Percentiles rank a stretch among this genome's conserved stretches.
These are phyloP conservation scores for Cryptophagus acutangulus DNA, from an alignment of 2,888 invertebrate genomes.

Conservation along the genomic window DNA sequence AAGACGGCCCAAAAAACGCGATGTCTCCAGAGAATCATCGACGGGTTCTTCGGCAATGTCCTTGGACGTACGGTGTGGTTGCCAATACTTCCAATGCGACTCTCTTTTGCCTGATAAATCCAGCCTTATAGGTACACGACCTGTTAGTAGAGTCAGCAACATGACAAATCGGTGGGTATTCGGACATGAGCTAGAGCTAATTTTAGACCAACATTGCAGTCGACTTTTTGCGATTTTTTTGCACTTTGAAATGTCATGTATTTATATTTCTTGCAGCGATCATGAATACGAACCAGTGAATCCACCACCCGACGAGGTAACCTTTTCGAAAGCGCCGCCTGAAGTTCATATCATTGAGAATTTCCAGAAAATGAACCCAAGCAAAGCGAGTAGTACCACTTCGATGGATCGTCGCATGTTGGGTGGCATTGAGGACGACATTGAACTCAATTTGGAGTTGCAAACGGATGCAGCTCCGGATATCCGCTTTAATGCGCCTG, in stretches of 20 bases:
- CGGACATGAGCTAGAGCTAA: slow-evolving; percentile 1
- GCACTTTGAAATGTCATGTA: neutral
- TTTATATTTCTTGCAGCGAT: slow-evolving; percentile 61
- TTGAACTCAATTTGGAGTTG: neutral
- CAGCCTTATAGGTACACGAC: slow-evolving; percentile 57
- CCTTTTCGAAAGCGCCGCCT: slow-evolving; percentile 18
- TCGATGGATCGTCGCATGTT: slow-evolving; percentile 18
- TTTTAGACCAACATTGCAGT: slow-evolving; percentile 7
- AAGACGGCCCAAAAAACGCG: slow-evolving; percentile 55
- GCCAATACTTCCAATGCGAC: slow-evolving; percentile 80
- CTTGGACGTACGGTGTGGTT: slow-evolving; percentile 78
- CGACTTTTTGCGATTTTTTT: too few species aligned
- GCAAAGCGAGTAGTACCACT: slow-evolving; percentile 13
- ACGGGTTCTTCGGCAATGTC: slow-evolving; percentile 59
- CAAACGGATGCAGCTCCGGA: too few species aligned
- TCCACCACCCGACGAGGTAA: slow-evolving; percentile 55
- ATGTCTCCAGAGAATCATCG: slow-evolving; percentile 67
- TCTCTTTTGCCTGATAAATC: slow-evolving; percentile 59
- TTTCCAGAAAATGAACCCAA: neutral
- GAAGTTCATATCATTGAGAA: slow-evolving; percentile 18
- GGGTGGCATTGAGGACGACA: slow-evolving; percentile 8
- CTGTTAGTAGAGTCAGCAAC: slow-evolving; percentile 25
- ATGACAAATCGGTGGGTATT: slow-evolving; percentile 7
- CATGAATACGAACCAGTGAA: slow-evolving; percentile 91
- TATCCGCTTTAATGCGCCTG: neutral